These are phyloP conservation scores for Rhea americana DNA, from an alignment of 2,113 vertebrate genomes.

Conservation along the genomic window DNA sequence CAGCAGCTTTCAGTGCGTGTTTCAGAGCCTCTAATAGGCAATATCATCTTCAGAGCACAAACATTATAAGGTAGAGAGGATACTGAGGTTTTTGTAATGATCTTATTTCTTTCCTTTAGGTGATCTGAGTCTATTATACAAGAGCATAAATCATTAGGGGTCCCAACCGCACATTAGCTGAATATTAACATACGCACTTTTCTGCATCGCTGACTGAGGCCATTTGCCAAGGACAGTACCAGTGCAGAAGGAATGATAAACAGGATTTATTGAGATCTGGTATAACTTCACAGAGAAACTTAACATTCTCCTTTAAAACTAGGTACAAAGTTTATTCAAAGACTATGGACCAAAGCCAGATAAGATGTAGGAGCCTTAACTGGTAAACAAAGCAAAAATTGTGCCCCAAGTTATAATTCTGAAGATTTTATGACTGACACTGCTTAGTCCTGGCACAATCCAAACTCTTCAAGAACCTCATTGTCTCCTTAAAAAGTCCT, in stretches of 20 bases:
- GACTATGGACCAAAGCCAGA: not conserved
- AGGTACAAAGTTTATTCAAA: not conserved
- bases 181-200: not conserved
- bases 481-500: not conserved
- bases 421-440: not conserved
- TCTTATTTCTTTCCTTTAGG: slow-evolving; percentile 18
- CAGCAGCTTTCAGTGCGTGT: not conserved
- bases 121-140: slow-evolving; percentile 6
- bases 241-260: slow-evolving; percentile 7
- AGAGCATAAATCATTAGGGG: not conserved
- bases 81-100: not conserved
- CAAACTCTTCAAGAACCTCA: not conserved
- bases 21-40: not conserved
- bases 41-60: not conserved
- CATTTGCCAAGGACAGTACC: slow-evolving; percentile 1
- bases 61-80: not conserved
- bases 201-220: not conserved
- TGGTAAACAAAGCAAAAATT: not conserved
- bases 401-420: not conserved
- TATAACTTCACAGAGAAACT: not conserved
- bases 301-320: not conserved
- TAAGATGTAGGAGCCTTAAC: not conserved
- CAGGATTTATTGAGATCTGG: not conserved
- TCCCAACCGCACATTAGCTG: not conserved
- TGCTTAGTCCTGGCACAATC: not conserved